Conservation (phyloP, 2,797 vertebrate species). For the Novumbra hubbsi region DNA sequence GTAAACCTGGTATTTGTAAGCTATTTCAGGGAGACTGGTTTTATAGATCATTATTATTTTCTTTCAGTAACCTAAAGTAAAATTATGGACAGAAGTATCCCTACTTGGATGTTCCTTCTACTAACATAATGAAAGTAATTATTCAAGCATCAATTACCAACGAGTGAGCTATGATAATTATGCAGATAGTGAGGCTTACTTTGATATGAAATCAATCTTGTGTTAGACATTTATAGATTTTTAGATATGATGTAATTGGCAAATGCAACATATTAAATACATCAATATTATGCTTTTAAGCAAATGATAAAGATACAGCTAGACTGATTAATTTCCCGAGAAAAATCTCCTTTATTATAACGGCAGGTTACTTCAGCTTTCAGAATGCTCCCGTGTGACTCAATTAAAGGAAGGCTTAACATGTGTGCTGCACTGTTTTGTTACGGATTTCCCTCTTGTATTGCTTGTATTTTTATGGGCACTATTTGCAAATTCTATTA, state of each 20-base stretch:
- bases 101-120: conserved; percentile 20
- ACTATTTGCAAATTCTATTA: conserved; percentile 39
- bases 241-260: conserved; percentile 30
- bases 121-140: conserved; percentile 20
- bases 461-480: conserved; percentile 42
- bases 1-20: not conserved
- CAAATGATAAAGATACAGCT: not conserved
- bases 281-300: conserved; percentile 1
- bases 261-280: conserved; percentile 34
- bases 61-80: conserved; percentile 21
- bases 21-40: not conserved
- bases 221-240: conserved; percentile 30
- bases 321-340: not conserved
- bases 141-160: conserved; percentile 31
- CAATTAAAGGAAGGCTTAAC: not conserved
- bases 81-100: conserved; percentile 34
- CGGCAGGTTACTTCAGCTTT: not conserved
- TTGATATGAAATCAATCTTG: conserved; percentile 35
- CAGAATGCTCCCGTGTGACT: not conserved
- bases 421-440: conserved; percentile 1
- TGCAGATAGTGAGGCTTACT: conserved; percentile 36
- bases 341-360: not conserved
- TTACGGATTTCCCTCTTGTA: conserved; percentile 11
- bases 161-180: conserved; percentile 22
- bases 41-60: not conserved